Conservation (phyloP, 1,140 invertebrate species). For the Anoplolepis gracilipes region DNA sequence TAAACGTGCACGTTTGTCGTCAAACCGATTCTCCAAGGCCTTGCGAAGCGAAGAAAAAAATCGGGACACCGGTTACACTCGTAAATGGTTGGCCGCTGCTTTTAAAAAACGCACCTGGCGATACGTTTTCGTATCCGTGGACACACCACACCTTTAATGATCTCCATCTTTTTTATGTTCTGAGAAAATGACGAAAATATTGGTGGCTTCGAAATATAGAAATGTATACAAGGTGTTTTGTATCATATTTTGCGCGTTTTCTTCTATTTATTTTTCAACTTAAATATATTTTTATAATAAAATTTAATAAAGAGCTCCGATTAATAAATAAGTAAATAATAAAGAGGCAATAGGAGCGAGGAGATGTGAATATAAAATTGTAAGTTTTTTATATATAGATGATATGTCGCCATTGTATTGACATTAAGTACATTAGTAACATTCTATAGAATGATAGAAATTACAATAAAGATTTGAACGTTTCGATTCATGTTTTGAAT, state of each 20-base stretch:
- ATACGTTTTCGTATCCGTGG: slow-evolving; percentile 27
- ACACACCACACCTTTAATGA: slow-evolving; percentile 3
- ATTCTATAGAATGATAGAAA: no score
- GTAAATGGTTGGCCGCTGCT: slow-evolving; percentile 42
- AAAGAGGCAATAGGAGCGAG: no score
- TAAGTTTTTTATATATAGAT: no score
- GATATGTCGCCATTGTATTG: no score
- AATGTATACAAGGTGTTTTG: background rate
- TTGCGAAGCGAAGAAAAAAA: slow-evolving; percentile 21
- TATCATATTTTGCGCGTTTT: background rate
- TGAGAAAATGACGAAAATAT: background rate
- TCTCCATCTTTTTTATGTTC: background rate
- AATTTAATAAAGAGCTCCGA: no score
- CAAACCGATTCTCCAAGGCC: slow-evolving; percentile 40
- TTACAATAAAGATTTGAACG: no score
- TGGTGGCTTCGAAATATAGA: background rate
- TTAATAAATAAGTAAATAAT: no score
- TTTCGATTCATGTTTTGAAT: no score
- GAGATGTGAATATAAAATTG: no score
- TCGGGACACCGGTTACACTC: slow-evolving; percentile 48
- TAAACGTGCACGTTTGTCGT: slow-evolving; percentile 31
- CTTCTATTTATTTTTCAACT: background rate
- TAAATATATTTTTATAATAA: no score
- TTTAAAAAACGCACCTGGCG: slow-evolving; percentile 57
- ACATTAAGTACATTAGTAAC: no score